Evolutionary conservation across 2,888 invertebrate genomes (phyloP), one percentile per base, ranked within the genome.

Genomic region (Epinotia ramella): DNA sequence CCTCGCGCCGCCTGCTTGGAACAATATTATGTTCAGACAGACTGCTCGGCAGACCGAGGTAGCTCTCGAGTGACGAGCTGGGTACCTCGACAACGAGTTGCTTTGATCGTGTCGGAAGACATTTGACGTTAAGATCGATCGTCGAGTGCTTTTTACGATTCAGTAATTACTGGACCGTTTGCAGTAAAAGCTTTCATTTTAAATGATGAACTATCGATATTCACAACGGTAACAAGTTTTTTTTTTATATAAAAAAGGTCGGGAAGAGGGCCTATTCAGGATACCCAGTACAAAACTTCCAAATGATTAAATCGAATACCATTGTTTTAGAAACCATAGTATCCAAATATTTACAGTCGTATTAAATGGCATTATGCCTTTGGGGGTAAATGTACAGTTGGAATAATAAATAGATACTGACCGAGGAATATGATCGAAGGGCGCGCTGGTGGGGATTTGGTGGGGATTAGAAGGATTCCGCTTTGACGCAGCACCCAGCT

Each of bases 1-100:
- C 78, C 76, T 62, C 46, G 77, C 73, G 77, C 75, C 79, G 46
- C 62, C 72, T 75, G 76, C 53, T 53, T 53, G 66, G 56, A 63
- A 67, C 76, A 72, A 67, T 72, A 76, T 71, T 75, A 72, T 72
- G 67, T 57, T 63, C 44, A 73, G 46, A 28, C 46, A 68, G 68
- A 70, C 40, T 53, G 73, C 59, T 69, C 69, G 60, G 59, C 24
- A 69, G 59, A 69, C 60, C 60, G 68, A 56, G 40, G 33, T 28
- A 62, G 62, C 33, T 33, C 53, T 49, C 49, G 65, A 65, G 65
- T 24, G 28, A 4, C 66, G 16, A 24, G 66, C n/a, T 40, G 20
- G 18, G 64, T n/a, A 28, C 28, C 33, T 56, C 40, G 65, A 56
- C 44, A 20, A 46, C 59, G 57, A 56, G 75, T 65, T 24, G 13